Base-by-base conservation (phyloP, 2,888 invertebrate species). In the Rhamnusium bicolor region DNA sequence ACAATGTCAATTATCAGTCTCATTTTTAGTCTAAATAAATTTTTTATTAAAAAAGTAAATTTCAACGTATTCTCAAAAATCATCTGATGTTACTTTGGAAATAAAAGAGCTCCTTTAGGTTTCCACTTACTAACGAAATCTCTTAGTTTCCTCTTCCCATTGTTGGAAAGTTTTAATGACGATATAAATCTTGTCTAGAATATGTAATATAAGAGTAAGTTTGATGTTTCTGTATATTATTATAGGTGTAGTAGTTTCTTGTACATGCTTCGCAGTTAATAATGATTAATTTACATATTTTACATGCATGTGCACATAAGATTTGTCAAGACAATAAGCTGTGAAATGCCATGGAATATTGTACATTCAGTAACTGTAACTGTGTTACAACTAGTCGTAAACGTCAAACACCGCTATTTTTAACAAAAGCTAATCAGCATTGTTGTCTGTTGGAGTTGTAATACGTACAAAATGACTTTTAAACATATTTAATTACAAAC, bases 201-300 rank as follows among this genome's bases (percentile, higher is more conserved):
- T 40, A 40, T 40, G n/a, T 40, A 4, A 12, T 4, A 40, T 40
- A 40, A 40, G 29, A 7, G 3, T 5, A 32, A 40, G n/a, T 56
- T 24, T 56, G 54, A 27, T 56, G 27, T 56, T n/a, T 40, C 4
- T 12, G n/a, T 40, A 40, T 10, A 40, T 12, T 2, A 4, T 24
- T 24, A 3, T 12, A 29, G 1, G 8, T 8, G 12, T 32, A 32
- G 32, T 32, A 10, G 2, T 32, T 32, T 32, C 32, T 32, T 10
- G 32, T 10, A 32, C 32, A 58, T 75, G 68, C 70, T 58, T 72
- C 40, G 10, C 12, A 12, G 73, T 75, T 77, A 72, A 75, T 77
- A 75, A 77, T n/a, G 40, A 77, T 74, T 77, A 77, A 77, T 77
- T 77, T 73, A 66, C 75, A 74, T 75, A 77, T 72, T 77, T 77